phyloP scores from a whole-genome alignment of 2,888 invertebrate species.

The Smittia sp. region DNA sequence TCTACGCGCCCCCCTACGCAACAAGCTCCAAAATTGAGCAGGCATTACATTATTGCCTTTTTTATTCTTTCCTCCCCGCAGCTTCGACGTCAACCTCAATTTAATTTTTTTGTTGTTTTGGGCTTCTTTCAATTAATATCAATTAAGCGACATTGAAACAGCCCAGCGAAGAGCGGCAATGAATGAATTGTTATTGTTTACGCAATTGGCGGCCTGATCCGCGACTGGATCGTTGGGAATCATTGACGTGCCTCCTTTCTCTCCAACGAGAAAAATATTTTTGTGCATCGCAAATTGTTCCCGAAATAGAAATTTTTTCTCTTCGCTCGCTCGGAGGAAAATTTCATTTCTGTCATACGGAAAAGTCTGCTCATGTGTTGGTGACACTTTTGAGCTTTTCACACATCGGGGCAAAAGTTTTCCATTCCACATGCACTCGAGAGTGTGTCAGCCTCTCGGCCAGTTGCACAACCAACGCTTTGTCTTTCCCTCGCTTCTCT shows the following conservation, averaged over 20 bases:
- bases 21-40: background rate
- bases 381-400: background rate
- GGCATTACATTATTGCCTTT: background rate
- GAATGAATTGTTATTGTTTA: background rate
- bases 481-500: background rate
- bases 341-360: background rate
- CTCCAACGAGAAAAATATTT: background rate
- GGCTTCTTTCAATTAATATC: constrained; percentile 38
- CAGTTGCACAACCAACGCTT: constrained; percentile 24
- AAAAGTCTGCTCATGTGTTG: background rate
- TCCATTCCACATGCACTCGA: background rate
- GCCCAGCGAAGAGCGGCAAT: background rate
- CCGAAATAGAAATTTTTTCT: constrained; percentile 13
- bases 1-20: background rate
- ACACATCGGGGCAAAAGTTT: background rate
- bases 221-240: background rate
- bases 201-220: background rate
- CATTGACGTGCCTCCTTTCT: background rate
- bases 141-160: constrained; percentile 37
- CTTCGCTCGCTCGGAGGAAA: background rate
- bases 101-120: constrained; percentile 35
- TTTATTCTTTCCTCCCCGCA: background rate
- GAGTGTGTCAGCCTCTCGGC: background rate
- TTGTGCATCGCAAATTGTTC: constrained; percentile 10
- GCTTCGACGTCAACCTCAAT: background rate